phyloP scores from a whole-genome alignment of 1,140 invertebrate genomes.

The Diploscapter pachys region DNA sequence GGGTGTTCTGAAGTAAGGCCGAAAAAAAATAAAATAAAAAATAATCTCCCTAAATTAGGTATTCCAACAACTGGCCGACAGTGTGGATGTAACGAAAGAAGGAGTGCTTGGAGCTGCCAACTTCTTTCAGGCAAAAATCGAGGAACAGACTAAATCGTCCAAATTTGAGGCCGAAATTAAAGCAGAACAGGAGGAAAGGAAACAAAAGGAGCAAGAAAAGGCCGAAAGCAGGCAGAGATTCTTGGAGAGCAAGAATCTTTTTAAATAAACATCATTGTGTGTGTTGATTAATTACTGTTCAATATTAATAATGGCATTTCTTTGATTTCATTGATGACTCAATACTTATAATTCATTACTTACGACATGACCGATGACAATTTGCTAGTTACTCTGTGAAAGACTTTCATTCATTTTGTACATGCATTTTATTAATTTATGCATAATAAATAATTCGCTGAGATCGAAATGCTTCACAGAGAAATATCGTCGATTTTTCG shows the following conservation, averaged over 20 bases:
- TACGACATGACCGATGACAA: too few species aligned
- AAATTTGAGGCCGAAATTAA: slow-evolving; percentile 36
- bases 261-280: neutral
- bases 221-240: slow-evolving; percentile 20
- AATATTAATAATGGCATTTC: too few species aligned
- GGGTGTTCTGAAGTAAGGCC: slow-evolving; percentile 20
- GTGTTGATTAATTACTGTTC: too few species aligned
- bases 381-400: too few species aligned
- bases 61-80: slow-evolving; percentile 29
- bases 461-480: too few species aligned
- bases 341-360: too few species aligned
- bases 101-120: slow-evolving; percentile 33
- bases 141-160: slow-evolving; percentile 32
- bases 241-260: slow-evolving; percentile 26
- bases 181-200: slow-evolving; percentile 31
- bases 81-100: slow-evolving; percentile 34
- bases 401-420: too few species aligned
- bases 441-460: too few species aligned
- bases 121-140: slow-evolving; percentile 38
- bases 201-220: slow-evolving; percentile 28
- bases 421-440: too few species aligned
- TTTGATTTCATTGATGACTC: too few species aligned
- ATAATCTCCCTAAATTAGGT: slow-evolving; percentile 3
- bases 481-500: too few species aligned
- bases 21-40: neutral